Evolutionary conservation across 1,140 invertebrate genomes (phyloP).

Genomic region (Yoshiicerus persimilis): DNA sequence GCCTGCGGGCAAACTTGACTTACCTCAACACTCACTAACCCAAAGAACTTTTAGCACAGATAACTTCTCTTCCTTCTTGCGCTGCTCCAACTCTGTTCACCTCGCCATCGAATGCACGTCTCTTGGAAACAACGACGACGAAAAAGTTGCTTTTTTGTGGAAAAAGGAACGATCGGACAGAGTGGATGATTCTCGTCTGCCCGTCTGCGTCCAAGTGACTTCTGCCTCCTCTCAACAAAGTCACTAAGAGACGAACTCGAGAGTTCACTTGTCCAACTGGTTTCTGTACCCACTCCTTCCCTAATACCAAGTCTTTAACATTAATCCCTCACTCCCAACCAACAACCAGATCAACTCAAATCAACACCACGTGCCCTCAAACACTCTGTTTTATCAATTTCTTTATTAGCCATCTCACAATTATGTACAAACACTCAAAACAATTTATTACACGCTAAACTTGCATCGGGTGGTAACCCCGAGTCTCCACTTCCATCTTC

Average conservation of each 20-base stretch:
- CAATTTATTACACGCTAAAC: too few species aligned
- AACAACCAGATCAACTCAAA: background rate
- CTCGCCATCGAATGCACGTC: background rate
- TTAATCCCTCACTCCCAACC: background rate
- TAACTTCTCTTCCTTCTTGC: background rate
- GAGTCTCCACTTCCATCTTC: slow-evolving; percentile 39
- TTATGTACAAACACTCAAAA: too few species aligned
- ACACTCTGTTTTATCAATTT: too few species aligned
- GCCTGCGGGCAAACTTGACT: background rate
- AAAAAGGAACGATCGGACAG: background rate
- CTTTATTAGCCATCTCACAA: too few species aligned
- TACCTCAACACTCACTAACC: background rate
- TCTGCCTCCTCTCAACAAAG: background rate
- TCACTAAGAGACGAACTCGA: background rate
- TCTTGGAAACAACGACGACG: too few species aligned
- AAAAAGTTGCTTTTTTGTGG: background rate
- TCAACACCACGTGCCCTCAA: too few species aligned
- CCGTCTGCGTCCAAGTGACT: background rate
- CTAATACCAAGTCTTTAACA: too few species aligned
- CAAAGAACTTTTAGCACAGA: background rate
- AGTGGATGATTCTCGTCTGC: background rate
- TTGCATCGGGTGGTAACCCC: too few species aligned
- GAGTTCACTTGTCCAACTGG: background rate
- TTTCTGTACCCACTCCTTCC: too few species aligned
- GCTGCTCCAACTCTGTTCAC: background rate